phyloP scores from a whole-genome alignment of 2,888 invertebrate genomes.

The Lomographa bimaculata region DNA sequence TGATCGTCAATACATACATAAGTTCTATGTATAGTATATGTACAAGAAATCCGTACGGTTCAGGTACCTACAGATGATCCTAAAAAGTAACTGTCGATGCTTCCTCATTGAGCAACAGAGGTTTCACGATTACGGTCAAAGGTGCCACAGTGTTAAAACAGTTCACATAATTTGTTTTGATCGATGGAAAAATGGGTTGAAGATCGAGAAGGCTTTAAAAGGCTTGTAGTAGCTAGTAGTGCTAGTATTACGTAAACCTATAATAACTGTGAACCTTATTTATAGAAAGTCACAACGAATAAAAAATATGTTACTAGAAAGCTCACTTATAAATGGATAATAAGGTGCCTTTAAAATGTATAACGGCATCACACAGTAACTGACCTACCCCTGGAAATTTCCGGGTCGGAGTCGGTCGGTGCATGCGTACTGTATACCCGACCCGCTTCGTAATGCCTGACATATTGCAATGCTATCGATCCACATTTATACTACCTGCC shows the following conservation, averaged over 20 bases:
- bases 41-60: not conserved
- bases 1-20: too few species aligned
- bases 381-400: slow-evolving; percentile 65
- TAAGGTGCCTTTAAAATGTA: slow-evolving; percentile 18
- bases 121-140: too few species aligned
- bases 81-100: slow-evolving; percentile 6
- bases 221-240: too few species aligned
- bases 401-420: slow-evolving; percentile 49
- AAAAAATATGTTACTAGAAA: too few species aligned
- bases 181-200: too few species aligned
- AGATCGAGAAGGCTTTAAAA: too few species aligned
- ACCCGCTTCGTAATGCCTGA: slow-evolving; percentile 41
- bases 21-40: too few species aligned
- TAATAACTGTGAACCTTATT: too few species aligned
- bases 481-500: slow-evolving; percentile 29
- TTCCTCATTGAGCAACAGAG: slow-evolving; percentile 5
- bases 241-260: too few species aligned
- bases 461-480: slow-evolving; percentile 64
- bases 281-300: too few species aligned
- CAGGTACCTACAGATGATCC: not conserved
- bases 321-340: slow-evolving; percentile 1
- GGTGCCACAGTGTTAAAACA: too few species aligned
- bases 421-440: slow-evolving; percentile 62
- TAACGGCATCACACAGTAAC: slow-evolving; percentile 50
- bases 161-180: too few species aligned